Base-by-base conservation (phyloP, 2,113 vertebrate genomes). In the Takifugu bimaculatus region DNA sequence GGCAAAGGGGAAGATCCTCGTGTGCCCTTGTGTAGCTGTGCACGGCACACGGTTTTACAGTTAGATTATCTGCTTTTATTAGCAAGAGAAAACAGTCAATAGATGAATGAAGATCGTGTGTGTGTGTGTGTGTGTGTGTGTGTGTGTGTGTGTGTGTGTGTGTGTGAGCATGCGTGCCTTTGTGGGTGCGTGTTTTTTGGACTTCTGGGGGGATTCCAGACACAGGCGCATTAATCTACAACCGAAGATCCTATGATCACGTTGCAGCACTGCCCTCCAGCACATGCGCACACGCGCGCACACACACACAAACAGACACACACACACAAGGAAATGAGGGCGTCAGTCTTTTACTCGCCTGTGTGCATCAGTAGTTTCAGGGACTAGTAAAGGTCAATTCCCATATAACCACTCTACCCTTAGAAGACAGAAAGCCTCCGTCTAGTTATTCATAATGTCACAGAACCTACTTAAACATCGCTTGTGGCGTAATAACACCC, bases 191-290 rank as follows among this genome's bases (percentile, higher is more conserved):
- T 49, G 42, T 60, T 45, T 58, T 48, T 70, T 72, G 57, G 75
- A 58, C 55, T 81, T 76, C 86, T 77, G 80, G 85, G 85, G 85
- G 86, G 83, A 84, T 88, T 89, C 84, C 88, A 86, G 69, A 81
- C 54, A 39, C 74, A 71, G 67, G 64, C 74, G 79, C 76, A 85
- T 72, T 75, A 77, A 88, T 87, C 59, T 77, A 73, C 71, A 75
- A 82, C 70, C 29, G 14, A 77, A 85, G 68, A 78, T 72, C 75
- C 70, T 11, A 50, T 68, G 65, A 70, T 85, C 68, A 75, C 75
- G 54, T 74, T 82, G 74, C 65, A 65, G 59, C 29, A 25, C 62
- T 53, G 27, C 2, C 12, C 56, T 71, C 42, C 50, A 35, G 54
- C 28, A 35, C 44, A 54, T 50, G 47, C 55, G 26, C 4, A 25